Evolutionary conservation across 2,797 vertebrate species (phyloP).

Genomic region (Helarctos malayanus): DNA sequence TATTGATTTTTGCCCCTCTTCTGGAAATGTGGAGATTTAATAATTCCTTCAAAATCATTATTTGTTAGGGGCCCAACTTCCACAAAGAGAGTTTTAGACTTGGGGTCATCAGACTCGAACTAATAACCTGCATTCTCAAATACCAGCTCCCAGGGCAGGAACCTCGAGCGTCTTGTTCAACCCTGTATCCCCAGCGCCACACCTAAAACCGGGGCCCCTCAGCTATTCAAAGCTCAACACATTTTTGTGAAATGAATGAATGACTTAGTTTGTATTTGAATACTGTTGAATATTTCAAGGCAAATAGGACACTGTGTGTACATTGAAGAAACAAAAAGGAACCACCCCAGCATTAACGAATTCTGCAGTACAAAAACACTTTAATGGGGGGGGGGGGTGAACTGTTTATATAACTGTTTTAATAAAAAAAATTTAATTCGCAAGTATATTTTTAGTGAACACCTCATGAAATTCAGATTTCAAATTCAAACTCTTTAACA

Average conservation of each 20-base stretch:
- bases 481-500: conserved; percentile 20
- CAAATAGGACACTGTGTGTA: neutral
- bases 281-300: neutral
- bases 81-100: neutral
- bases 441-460: neutral
- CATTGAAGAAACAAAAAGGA: neutral
- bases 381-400: neutral
- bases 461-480: conserved; percentile 46
- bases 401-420: neutral
- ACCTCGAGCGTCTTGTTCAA: neutral
- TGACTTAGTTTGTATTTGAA: neutral
- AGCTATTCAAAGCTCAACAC: neutral
- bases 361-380: neutral
- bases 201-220: neutral
- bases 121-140: neutral
- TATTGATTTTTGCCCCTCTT: neutral
- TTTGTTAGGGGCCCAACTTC: neutral
- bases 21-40: neutral
- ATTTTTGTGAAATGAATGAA: neutral
- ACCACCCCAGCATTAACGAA: neutral
- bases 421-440: neutral
- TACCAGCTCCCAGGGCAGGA: neutral
- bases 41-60: neutral
- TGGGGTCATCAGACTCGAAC: neutral
- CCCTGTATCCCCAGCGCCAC: neutral